phyloP scores from a whole-genome alignment of 2,888 invertebrate species.

The Aphodius sticticus region DNA sequence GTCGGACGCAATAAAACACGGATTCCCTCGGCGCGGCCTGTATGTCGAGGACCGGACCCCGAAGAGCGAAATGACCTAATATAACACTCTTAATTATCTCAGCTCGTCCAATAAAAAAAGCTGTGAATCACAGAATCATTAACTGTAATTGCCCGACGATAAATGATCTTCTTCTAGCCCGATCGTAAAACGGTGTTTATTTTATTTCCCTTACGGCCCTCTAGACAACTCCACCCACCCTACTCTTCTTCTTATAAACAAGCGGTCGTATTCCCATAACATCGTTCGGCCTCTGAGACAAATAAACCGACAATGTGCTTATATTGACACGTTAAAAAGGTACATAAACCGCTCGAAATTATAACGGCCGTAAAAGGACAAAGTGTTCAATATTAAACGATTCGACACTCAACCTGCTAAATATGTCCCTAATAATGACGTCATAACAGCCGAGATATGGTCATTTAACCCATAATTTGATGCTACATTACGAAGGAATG shows the following conservation, averaged over 20 bases:
- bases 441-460: not conserved
- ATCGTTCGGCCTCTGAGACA: not conserved
- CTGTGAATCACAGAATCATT: slow-evolving; percentile 59
- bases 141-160: slow-evolving; percentile 56
- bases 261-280: not conserved
- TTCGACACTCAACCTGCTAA: not conserved
- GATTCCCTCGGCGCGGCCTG: slow-evolving; percentile 39
- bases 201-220: slow-evolving; percentile 18
- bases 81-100: slow-evolving; percentile 50
- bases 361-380: not conserved
- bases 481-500: too few relatives aligned
- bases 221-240: not conserved
- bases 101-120: slow-evolving; percentile 50
- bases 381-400: slow-evolving; percentile 4
- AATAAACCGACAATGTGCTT: not conserved
- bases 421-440: not conserved
- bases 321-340: not conserved
- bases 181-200: slow-evolving; percentile 23
- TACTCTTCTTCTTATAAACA: not conserved
- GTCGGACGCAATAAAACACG: slow-evolving; percentile 47
- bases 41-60: slow-evolving; percentile 5
- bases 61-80: slow-evolving; percentile 44
- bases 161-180: slow-evolving; percentile 49
- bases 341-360: not conserved
- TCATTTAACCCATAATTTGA: not conserved